phyloP scores from a whole-genome alignment of 1,140 invertebrate genomes.

The Penaeus chinensis region DNA sequence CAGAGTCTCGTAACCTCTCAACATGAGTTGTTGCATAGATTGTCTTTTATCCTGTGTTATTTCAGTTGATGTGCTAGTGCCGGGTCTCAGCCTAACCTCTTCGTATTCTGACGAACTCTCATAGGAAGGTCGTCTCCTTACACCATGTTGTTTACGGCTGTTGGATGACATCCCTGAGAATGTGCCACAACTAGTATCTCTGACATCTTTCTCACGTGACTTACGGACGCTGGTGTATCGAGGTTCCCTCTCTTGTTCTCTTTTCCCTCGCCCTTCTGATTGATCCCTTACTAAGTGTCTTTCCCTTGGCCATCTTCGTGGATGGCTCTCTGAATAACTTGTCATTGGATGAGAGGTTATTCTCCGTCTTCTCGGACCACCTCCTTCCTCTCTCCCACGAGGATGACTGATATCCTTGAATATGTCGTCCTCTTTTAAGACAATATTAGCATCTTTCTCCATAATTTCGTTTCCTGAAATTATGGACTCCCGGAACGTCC shows the following conservation, averaged over 20 bases:
- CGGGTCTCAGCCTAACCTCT: not conserved
- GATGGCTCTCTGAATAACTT: constrained; percentile 16
- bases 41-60: not conserved
- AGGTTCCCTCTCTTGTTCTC: constrained; percentile 20
- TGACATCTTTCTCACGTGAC: constrained; percentile 16
- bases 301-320: constrained; percentile 17
- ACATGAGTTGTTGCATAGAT: not conserved
- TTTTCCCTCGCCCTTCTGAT: not conserved
- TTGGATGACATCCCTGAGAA: constrained; percentile 6
- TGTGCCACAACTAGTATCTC: constrained; percentile 7
- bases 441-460: constrained; percentile 18
- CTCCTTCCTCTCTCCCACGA: constrained; percentile 7
- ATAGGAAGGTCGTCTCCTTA: constrained; percentile 4
- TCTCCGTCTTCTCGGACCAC: constrained; percentile 28
- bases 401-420: not conserved
- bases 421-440: not conserved
- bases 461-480: not conserved
- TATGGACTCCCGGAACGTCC: constrained; percentile 10
- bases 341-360: not conserved
- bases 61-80: not conserved
- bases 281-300: constrained; percentile 22
- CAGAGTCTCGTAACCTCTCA: not conserved
- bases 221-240: constrained; percentile 3
- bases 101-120: constrained; percentile 37
- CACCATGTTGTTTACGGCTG: constrained; percentile 27